Base-by-base conservation (phyloP, 2,797 vertebrate genomes). In the Aeoliscus strigatus region DNA sequence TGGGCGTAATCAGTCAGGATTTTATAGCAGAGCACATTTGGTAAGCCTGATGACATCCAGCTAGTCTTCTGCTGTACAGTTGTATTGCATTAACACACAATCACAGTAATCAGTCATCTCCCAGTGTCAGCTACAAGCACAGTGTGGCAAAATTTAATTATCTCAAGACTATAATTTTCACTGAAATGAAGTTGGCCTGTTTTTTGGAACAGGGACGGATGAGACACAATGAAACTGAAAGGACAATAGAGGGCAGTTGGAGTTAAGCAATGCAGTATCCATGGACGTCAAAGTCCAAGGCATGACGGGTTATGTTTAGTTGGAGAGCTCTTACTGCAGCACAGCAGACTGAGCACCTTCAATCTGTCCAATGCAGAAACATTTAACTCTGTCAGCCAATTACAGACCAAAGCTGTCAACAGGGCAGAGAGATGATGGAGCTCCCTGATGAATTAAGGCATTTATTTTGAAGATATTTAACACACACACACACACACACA, bases 31-130 rank as follows among this genome's bases (percentile, higher is more conserved):
- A 53, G 40, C 56, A 67, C 11, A 41, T 70, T 51, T 62, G 58
- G 84, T 78, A 74, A 73, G 53, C 42, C 52, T 36, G 60, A 75
- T 54, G 77, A 66, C 72, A 73, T 68, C 38, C 68, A 53, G 56
- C 47, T 37, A 61, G 45, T 60, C 57, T 61, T 31, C 44, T 41
- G 40, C 34, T 59, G 46, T 34, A 30, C 73, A 72, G 71, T 53
- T 72, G 52, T 35, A 42, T 13, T 16, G 29, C 39, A 56, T 65
- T 69, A 74, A 40, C 26, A 2, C 39, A 16, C 32, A 6, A 24
- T 38, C 27, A 62, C 39, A n/a, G n/a, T n/a, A n/a, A n/a, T n/a
- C n/a, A n/a, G n/a, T n/a, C n/a, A n/a, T n/a, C n/a, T n/a, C n/a
- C n/a, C n/a, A n/a, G n/a, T n/a, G n/a, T n/a, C n/a, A n/a, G n/a